Base-by-base conservation (phyloP, 2,113 vertebrate species). In the Toxotes jaculatrix region DNA sequence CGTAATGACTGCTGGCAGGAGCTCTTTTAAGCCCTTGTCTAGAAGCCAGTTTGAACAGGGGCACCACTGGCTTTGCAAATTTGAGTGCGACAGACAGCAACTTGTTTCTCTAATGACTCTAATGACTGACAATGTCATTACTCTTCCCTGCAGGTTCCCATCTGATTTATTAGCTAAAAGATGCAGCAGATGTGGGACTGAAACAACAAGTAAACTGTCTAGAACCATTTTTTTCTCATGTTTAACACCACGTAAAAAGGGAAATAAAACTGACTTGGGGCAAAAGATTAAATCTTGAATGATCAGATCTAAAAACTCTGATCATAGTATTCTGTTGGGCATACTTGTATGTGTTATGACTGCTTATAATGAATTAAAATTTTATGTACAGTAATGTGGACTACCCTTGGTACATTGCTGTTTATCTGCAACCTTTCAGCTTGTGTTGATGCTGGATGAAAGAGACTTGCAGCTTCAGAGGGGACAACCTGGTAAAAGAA, bases 381-480 rank as follows among this genome's bases (percentile, higher is more conserved):
- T 47, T 65, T 11, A 16, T 68, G 4, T 47, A 4, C 53, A 75
- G 60, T 53, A 2, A 27, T 82, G 51, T 56, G 5, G 38, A 27
- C 67, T 21, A 27, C 49, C 59, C 5, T 1, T 3, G 3, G 19
- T 69, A 55, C 31, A 53, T 32, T 40, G 36, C 34, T 68, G 53
- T 68, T 77, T 47, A 23, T 80, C 63, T 77, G 63, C 55, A 53
- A 51, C 68, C 57, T 68, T 74, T 55, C 62, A 5, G 9, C 43
- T 77, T 10, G 5, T 51, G 43, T 55, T 61, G 72, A 59, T 63
- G 53, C 51, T 6, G 23, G 34, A 61, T 74, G 36, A 74, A 87
- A 72, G 43, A 51, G 27, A 63, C 62, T 34, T 76, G 55, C 42
- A 87, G n/a, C 23, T 64, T 72, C 83, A 40, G 3, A 17, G 42